Percentiles rank a stretch among this genome's conserved stretches.
phyloP scores from a whole-genome alignment of 2,888 invertebrate species.

The Acanthosepion lycidas region DNA sequence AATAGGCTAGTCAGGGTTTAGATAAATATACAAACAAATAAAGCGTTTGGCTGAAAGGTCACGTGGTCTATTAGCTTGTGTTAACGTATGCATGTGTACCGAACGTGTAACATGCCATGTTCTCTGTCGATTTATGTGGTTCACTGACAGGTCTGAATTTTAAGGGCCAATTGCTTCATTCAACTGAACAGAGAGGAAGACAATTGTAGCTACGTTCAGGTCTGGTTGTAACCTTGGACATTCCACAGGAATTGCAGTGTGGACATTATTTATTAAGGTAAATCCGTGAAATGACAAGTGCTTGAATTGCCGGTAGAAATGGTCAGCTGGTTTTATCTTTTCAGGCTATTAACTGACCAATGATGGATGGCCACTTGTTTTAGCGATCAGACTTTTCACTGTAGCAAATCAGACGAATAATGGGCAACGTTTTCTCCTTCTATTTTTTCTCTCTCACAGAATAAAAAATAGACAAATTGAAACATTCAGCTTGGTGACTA shows the following conservation, averaged over 20 bases:
- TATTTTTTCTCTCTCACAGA: neutral
- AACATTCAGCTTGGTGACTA: too few species aligned
- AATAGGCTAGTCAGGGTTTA: neutral
- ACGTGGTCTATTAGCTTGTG: constrained; percentile 20
- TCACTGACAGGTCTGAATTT: neutral
- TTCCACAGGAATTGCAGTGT: neutral
- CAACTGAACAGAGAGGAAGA: neutral
- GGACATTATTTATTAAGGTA: neutral
- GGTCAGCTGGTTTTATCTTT: neutral
- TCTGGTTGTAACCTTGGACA: neutral
- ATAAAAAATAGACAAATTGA: too few species aligned
- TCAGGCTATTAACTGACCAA: constrained; percentile 2
- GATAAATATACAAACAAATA: neutral
- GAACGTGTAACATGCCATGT: neutral
- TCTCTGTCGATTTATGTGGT: neutral
- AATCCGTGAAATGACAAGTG: neutral
- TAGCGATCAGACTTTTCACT: neutral
- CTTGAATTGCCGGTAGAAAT: neutral
- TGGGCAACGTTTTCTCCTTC: neutral
- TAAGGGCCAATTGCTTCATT: neutral
- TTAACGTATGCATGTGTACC: neutral
- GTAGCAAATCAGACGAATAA: neutral
- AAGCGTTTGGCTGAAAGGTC: neutral
- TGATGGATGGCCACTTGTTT: neutral
- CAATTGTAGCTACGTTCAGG: neutral